Base-by-base conservation (phyloP, 2,113 vertebrate species). In the Orcinus orca region DNA sequence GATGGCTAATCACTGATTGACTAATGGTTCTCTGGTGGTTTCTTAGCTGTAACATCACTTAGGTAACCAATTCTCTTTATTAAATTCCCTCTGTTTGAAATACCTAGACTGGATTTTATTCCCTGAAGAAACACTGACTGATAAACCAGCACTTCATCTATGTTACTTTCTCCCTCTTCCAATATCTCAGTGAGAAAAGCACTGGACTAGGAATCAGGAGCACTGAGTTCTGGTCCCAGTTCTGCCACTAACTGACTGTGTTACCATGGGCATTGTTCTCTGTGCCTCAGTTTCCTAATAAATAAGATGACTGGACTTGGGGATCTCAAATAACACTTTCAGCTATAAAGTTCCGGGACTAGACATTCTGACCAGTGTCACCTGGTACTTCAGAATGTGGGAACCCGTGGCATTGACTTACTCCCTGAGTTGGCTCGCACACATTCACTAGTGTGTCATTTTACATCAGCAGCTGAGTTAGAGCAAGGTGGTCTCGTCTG, bases 321-420 rank as follows among this genome's bases (percentile, higher is more conserved):
- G 33, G n/a, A 76, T 41, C 31, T 80, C n/a, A 12, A 53, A 18
- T n/a, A 15, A 44, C 29, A 17, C 50, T 53, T 85, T 53, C 14
- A 84, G 63, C 29, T 68, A 38, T 31, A 70, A 44, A 5, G 3
- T 36, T 80, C 55, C n/a, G 15, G 74, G 17, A 13, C 20, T 23
- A 55, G 65, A 55, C 12, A 55, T 31, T 31, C 65, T 81, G 58
- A 58, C 55, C 36, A 9, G 4, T 23, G 53, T 44, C 55, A 36
- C 73, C n/a, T 44, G 15, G 26, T 21, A 55, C 70, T 55, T 73
- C n/a, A 44, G n/a, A 36, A 10, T 4, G 41, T 20, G 41, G 26
- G 2, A 4, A 25, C 18, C 5, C 4, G 33, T 3, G 71, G n/a
- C 63, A 4, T 6, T 0, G 53, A 41, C 15, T 71, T 33, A 21